These are phyloP conservation scores for Tetramorium simillimum DNA, from an alignment of 1,140 invertebrate genomes.

Conservation along the genomic window DNA sequence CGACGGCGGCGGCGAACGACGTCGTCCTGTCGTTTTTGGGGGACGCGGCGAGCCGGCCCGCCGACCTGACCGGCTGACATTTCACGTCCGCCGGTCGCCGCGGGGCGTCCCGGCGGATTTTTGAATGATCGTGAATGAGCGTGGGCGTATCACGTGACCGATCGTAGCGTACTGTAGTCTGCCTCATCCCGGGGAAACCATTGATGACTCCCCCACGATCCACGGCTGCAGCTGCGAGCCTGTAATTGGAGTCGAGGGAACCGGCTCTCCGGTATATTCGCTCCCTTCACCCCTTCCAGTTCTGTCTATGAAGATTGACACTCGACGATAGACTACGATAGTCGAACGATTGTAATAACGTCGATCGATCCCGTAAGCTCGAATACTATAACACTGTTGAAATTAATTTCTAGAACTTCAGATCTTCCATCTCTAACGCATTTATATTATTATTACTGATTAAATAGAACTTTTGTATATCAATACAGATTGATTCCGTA, in stretches of 20 bases:
- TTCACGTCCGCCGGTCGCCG: neutral
- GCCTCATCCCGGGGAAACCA: constrained; percentile 3
- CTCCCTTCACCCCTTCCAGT: neutral
- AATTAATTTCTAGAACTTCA: no score
- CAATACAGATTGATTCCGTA: no score
- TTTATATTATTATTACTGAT: no score
- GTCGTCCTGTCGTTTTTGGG: neutral
- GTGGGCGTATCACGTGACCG: constrained; percentile 49
- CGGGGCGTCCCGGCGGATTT: constrained; percentile 16
- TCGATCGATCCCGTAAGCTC: neutral
- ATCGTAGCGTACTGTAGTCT: constrained; percentile 30
- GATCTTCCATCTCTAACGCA: no score
- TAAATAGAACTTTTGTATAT: no score
- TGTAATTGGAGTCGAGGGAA: neutral
- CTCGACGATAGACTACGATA: neutral
- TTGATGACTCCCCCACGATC: constrained; percentile 13
- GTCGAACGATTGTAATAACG: neutral
- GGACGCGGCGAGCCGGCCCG: neutral
- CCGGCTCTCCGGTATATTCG: neutral
- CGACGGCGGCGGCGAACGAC: neutral
- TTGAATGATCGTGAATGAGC: constrained; percentile 47
- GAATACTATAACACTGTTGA: no score
- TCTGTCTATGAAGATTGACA: neutral
- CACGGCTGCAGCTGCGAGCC: neutral
- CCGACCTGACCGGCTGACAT: neutral